Evolutionary conservation across 2,888 invertebrate species (phyloP), one percentile per base, ranked within the genome.

Genomic region (Sicus ferrugineus): DNA sequence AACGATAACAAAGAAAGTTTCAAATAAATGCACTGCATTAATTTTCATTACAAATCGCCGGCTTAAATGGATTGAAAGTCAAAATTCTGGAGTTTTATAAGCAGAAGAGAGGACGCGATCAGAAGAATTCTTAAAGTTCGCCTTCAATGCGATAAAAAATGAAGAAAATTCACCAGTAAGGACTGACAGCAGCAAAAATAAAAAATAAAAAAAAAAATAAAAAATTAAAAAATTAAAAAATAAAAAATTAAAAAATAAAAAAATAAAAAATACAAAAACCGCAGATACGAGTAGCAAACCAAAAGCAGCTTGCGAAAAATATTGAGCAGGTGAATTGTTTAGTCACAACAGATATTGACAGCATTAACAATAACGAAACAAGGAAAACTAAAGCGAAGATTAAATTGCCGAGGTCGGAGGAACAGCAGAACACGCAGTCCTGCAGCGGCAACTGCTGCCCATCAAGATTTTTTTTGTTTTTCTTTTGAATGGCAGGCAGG

Each of bases 281-380:
- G 19, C 23, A 52, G 21, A 2, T 14, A 52, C 21, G 14, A 52
- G 14, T 16, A 63, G 34, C 9, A 11, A 21, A 21, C 19, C 11
- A 23, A 34, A n/a, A 66, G 42, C 66, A 56, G 30, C 34, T 42
- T 61, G 38, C 38, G 34, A 61, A 61, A 61, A 61, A 61, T 7
- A 61, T 3, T 31, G 54, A 61, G 61, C 38, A 61, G 61, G 42
- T 42, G 42, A 61, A 34, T 42, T 56, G 26, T 14, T 21, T 34
- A 19, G 23, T 5, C 31, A 34, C 21, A 61, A 42, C 42, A 11
- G 34, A 26, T 34, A 56, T 56, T 56, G 54, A 28, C 66, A 66
- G 56, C 42, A 66, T 48, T 19, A 28, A 11, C 21, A 52, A 48
- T 30, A 28, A 28, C 26, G 46, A 48, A 63, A 48, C 48, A 61